Evolutionary conservation across 2,113 vertebrate species (phyloP).

Genomic region (Aspidoscelis tigris): DNA sequence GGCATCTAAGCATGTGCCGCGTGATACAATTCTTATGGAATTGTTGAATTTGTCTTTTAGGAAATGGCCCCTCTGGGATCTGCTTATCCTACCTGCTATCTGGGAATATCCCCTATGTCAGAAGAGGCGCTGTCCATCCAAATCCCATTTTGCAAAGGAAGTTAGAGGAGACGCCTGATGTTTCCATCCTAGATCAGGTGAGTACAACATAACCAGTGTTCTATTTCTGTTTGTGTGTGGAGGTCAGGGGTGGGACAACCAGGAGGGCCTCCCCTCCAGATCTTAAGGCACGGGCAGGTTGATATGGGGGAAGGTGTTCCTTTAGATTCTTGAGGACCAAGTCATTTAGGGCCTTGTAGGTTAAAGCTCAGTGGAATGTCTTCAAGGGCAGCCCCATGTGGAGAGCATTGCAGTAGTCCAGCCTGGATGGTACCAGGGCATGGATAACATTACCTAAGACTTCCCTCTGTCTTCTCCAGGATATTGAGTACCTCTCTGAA

Average conservation of each 20-base stretch:
- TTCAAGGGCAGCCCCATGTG: too few relatives aligned
- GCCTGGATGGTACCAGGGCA: too few relatives aligned
- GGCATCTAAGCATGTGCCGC: background rate
- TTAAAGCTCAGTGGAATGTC: too few relatives aligned
- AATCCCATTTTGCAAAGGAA: constrained; percentile 82
- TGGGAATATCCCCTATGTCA: constrained; percentile 79
- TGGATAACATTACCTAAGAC: background rate
- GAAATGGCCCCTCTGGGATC: constrained; percentile 85
- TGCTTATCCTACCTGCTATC: constrained; percentile 84
- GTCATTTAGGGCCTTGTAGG: too few relatives aligned
- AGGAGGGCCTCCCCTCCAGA: too few relatives aligned
- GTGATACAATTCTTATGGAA: background rate
- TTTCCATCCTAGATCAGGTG: constrained; percentile 81
- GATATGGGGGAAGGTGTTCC: too few relatives aligned
- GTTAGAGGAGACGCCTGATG: constrained; percentile 65
- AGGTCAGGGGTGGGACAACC: too few relatives aligned
- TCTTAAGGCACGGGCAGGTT: too few relatives aligned
- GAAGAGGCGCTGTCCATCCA: constrained; percentile 70
- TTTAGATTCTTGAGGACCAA: too few relatives aligned
- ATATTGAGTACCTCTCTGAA: constrained; percentile 82
- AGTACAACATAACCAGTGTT: background rate
- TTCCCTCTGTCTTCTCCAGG: constrained; percentile 55
- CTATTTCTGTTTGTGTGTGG: too few relatives aligned
- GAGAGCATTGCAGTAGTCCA: too few relatives aligned
- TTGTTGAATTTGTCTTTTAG: constrained; percentile 56